A percentile compares a stretch with the other conserved stretches of the same genome.
Evolutionary conservation across 1,140 invertebrate species (phyloP).

Genomic region (Lamellibrachia luymesi): DNA sequence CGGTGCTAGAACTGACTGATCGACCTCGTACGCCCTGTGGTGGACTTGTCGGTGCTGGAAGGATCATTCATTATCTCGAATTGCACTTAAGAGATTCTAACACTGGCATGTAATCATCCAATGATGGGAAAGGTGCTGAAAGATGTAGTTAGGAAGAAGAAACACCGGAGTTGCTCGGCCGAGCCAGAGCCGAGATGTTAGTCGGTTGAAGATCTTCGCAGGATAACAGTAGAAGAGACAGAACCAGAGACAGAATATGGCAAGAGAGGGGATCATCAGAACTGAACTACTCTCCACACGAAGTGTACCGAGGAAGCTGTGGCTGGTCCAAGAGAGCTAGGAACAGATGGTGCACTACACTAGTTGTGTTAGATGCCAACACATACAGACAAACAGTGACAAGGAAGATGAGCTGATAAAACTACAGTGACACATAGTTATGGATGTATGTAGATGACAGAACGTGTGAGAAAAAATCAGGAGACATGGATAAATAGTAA

Average conservation of each 20-base stretch:
- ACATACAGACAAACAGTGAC: neutral
- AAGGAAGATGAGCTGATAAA: neutral
- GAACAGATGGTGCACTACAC: neutral
- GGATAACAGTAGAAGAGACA: neutral
- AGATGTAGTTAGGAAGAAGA: neutral
- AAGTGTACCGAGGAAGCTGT: too few species aligned
- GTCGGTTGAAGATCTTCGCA: neutral
- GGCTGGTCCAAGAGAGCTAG: too few species aligned
- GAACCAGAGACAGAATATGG: neutral
- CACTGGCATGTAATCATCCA: neutral
- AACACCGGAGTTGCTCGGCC: neutral
- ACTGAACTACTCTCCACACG: neutral
- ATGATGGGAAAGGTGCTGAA: neutral
- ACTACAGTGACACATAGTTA: neutral
- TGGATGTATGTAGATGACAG: neutral
- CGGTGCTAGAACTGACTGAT: constrained; percentile 88
- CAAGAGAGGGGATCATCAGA: neutral
- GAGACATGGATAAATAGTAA: neutral
- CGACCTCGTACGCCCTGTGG: constrained; percentile 89
- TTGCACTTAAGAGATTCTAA: neutral
- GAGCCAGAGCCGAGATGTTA: too few species aligned
- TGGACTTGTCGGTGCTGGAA: constrained; percentile 86
- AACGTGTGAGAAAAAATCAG: neutral
- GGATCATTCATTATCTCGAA: constrained; percentile 2
- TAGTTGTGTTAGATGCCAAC: neutral